Evolutionary conservation across 1,140 invertebrate genomes (phyloP).

Genomic region (Daktulosphaira vitifoliae): DNA sequence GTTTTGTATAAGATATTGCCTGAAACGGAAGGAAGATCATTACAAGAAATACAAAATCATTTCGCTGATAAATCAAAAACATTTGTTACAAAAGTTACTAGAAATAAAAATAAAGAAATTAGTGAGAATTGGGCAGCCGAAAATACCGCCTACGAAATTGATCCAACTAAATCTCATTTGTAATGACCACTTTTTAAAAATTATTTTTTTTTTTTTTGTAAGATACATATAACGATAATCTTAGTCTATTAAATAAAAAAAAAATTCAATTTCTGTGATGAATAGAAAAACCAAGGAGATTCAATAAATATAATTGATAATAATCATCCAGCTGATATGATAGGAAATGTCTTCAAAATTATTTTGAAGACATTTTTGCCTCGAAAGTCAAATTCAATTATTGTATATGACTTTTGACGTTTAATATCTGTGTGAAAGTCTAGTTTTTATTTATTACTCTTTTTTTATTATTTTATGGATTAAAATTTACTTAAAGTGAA

Average conservation of each 20-base stretch:
- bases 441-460: no score
- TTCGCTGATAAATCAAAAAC: slow-evolving; percentile 34
- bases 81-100: slow-evolving; percentile 19
- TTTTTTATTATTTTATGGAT: no score
- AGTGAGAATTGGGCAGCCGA: background rate
- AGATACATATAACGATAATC: no score
- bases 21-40: slow-evolving; percentile 74
- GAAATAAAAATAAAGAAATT: background rate
- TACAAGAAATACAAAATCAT: slow-evolving; percentile 54
- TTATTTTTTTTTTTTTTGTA: background rate
- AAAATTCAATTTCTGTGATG: no score
- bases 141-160: slow-evolving; percentile 20
- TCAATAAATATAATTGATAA: no score
- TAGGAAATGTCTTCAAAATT: background rate
- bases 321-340: no score
- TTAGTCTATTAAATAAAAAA: no score
- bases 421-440: slow-evolving; percentile 8
- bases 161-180: slow-evolving; percentile 1
- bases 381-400: background rate
- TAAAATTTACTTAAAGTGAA: no score
- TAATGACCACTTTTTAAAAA: background rate
- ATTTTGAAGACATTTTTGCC: background rate
- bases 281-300: no score
- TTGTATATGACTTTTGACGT: background rate
- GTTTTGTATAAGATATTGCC: slow-evolving; percentile 54